Percentiles rank a stretch among this genome's conserved stretches.
Evolutionary conservation across 2,797 vertebrate genomes (phyloP).

Genomic region (Aulostomus chinensis): DNA sequence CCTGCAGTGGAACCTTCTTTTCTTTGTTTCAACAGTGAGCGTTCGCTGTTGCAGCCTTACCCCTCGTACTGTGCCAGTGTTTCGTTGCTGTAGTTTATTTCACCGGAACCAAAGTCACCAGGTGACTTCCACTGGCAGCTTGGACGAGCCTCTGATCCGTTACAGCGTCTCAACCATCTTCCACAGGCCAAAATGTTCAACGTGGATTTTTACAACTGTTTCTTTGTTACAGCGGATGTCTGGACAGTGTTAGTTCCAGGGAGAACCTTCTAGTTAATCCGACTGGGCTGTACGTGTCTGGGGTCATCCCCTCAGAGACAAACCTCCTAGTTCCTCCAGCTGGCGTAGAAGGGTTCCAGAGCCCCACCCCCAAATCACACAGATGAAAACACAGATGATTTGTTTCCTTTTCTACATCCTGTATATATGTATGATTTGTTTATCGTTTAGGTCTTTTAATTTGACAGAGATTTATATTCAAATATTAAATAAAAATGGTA

Average conservation of each 20-base stretch:
- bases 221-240: slow-evolving; percentile 14
- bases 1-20: slow-evolving; percentile 26
- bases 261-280: too few relatives aligned
- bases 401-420: slow-evolving; percentile 78
- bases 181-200: slow-evolving; percentile 49
- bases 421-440: slow-evolving; percentile 80
- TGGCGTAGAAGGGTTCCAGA: too few relatives aligned
- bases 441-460: slow-evolving; percentile 80
- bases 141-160: slow-evolving; percentile 35
- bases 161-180: slow-evolving; percentile 35
- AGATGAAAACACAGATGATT: slow-evolving; percentile 61
- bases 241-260: slow-evolving; percentile 19
- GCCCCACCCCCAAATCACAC: too few relatives aligned
- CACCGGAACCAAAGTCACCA: slow-evolving; percentile 50
- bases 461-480: slow-evolving; percentile 86
- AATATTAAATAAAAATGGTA: slow-evolving; percentile 79
- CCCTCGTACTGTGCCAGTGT: slow-evolving; percentile 43
- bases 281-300: slow-evolving; percentile 43
- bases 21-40: slow-evolving; percentile 21
- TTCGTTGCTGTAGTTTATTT: slow-evolving; percentile 41
- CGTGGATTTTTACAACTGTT: slow-evolving; percentile 22
- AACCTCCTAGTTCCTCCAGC: too few relatives aligned
- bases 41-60: slow-evolving; percentile 62
- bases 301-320: too few relatives aligned
- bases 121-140: slow-evolving; percentile 69